phyloP scores from a whole-genome alignment of 2,888 invertebrate species.

The Acleris laterana region DNA sequence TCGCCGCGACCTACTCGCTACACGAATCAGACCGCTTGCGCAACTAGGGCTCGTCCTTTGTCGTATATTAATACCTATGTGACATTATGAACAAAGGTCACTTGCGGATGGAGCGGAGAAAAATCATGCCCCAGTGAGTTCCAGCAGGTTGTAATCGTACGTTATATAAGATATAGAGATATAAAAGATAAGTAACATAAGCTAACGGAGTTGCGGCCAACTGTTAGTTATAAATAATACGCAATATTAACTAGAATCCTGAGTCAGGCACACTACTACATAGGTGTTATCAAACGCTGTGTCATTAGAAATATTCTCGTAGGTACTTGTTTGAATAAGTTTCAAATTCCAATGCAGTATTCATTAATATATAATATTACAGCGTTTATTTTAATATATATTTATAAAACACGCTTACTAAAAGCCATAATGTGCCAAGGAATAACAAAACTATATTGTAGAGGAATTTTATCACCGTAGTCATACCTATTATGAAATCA shows the following conservation, averaged over 20 bases:
- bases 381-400: not conserved
- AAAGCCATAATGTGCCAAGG: conserved; percentile 33
- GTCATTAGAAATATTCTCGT: no score
- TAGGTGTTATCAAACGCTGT: no score
- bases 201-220: no score
- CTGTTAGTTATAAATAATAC: no score
- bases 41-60: conserved; percentile 60
- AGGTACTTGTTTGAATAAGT: no score
- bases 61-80: conserved; percentile 41
- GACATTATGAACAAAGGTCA: conserved; percentile 31
- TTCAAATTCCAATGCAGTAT: no score
- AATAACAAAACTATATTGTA: conserved; percentile 13
- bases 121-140: no score
- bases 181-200: no score
- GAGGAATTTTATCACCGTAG: conserved; percentile 29
- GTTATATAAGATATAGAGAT: no score
- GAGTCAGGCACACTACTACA: no score
- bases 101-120: not conserved
- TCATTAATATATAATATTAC: not conserved
- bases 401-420: conserved; percentile 18
- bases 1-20: conserved; percentile 57
- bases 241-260: no score
- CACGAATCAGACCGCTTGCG: conserved; percentile 61
- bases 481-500: conserved; percentile 40
- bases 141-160: no score